Evolutionary conservation across 2,888 invertebrate genomes (phyloP), one percentile per base, ranked within the genome.

Genomic region (Drosophila colorata): DNA sequence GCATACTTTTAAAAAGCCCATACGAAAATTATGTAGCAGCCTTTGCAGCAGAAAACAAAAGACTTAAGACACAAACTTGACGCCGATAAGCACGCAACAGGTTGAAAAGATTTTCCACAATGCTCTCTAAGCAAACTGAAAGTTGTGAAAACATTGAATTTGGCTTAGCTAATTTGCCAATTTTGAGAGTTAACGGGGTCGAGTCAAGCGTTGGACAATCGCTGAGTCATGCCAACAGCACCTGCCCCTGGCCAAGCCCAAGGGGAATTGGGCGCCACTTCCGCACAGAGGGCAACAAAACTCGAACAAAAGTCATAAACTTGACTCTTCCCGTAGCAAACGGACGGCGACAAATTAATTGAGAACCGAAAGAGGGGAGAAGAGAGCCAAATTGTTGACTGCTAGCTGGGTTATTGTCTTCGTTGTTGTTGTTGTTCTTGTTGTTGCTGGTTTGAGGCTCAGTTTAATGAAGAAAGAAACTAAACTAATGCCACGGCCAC

Each of bases 341-440:
- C 51, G 40, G 44, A 49, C 53, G 40, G 38, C 69, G 38, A 68
- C 70, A 76, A 77, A 83, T 83, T 74, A 86, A 86, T 83, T 83
- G 70, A 67, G 73, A 61, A 72, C 44, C 23, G 49, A 35, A 57
- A 55, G 43, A 20, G 18, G 20, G 40, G 38, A 2, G 16, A 20
- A 44, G 20, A 31, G 33, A 28, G 23, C 38, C 52, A 43, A 52
- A 55, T 51, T 47, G 9, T 52, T 56, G 43, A 55, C 41, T 53
- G 51, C 28, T 53, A 18, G 35, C 35, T 41, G 43, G 49, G 38
- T n/a, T 41, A 16, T 37, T 46, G 33, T 20, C 55, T 37, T 11
- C 28, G 35, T 11, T 56, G 28, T 44, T 61, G 46, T 40, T 56
- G 41, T 74, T 58, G 48, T 23, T 52, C 37, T 6, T 16, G 64